phyloP scores from a whole-genome alignment of 2,797 vertebrate species.

The Mormyrus proboscirostris region DNA sequence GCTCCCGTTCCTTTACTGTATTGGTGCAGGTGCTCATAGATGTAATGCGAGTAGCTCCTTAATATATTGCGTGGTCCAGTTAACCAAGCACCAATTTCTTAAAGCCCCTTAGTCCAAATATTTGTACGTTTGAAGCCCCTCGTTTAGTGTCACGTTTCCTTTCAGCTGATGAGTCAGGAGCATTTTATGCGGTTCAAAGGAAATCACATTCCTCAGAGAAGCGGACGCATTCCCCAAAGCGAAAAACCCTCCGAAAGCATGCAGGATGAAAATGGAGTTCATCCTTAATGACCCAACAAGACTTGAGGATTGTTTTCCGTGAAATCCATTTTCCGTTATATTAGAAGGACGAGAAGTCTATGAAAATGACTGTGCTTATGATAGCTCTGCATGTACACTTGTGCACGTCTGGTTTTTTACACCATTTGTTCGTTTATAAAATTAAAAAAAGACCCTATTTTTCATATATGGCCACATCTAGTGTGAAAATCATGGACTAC shows the following conservation, averaged over 20 bases:
- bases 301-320: conserved; percentile 27
- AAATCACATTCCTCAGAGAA: conserved; percentile 16
- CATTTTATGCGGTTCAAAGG: conserved; percentile 21
- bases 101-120: not conserved
- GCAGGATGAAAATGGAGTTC: conserved; percentile 38
- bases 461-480: not conserved
- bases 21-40: not conserved
- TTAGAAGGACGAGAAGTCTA: conserved; percentile 7
- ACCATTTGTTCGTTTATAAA: not conserved
- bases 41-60: not conserved
- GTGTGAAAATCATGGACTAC: not conserved
- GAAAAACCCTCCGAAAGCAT: conserved; percentile 21
- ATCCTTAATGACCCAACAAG: conserved; percentile 46
- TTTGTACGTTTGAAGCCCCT: not conserved
- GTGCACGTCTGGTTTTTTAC: not conserved
- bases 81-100: not conserved
- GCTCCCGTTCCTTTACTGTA: not conserved
- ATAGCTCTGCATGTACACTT: not conserved
- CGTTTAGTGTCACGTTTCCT: not conserved
- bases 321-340: conserved; percentile 26
- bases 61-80: not conserved
- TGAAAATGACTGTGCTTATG: not conserved
- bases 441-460: not conserved
- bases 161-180: conserved; percentile 18
- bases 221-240: conserved; percentile 35